A percentile compares a stretch with the other conserved stretches of the same genome.
Conservation (phyloP, 2,888 invertebrate genomes). For the Ryuthela nishihirai region DNA sequence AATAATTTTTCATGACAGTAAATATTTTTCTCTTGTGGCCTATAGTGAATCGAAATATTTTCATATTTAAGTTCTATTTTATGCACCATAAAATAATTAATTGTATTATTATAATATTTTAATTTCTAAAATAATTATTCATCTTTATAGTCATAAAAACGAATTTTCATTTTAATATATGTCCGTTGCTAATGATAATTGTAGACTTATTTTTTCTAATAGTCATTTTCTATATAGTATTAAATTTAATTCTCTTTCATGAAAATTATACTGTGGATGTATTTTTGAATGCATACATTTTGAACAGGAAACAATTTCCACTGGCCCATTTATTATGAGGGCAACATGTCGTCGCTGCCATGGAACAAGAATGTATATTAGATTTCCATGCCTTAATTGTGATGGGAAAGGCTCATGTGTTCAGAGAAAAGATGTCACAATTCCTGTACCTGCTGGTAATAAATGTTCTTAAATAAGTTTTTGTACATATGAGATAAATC, state of each 20-base stretch:
- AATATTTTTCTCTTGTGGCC: too few species aligned
- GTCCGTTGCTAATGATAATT: background rate
- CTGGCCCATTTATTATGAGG: constrained; percentile 93
- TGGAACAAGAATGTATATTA: constrained; percentile 80
- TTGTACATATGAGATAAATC: too few species aligned
- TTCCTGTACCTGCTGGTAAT: constrained; percentile 82
- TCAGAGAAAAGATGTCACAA: constrained; percentile 79
- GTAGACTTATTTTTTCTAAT: background rate
- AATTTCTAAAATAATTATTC: too few species aligned
- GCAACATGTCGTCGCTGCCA: constrained; percentile 90
- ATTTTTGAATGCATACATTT: background rate
- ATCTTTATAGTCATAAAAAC: too few species aligned
- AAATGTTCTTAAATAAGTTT: background rate
- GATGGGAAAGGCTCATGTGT: constrained; percentile 87
- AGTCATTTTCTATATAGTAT: background rate
- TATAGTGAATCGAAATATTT: too few species aligned
- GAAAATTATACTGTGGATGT: background rate
- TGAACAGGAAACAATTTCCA: constrained; percentile 55
- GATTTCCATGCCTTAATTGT: constrained; percentile 86
- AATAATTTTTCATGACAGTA: too few species aligned
- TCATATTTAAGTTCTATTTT: too few species aligned
- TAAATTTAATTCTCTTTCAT: background rate
- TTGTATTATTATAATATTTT: too few species aligned
- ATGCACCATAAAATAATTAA: too few species aligned
- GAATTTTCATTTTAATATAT: too few species aligned